phyloP scores from a whole-genome alignment of 2,113 vertebrate species.

The Malurus melanocephalus region DNA sequence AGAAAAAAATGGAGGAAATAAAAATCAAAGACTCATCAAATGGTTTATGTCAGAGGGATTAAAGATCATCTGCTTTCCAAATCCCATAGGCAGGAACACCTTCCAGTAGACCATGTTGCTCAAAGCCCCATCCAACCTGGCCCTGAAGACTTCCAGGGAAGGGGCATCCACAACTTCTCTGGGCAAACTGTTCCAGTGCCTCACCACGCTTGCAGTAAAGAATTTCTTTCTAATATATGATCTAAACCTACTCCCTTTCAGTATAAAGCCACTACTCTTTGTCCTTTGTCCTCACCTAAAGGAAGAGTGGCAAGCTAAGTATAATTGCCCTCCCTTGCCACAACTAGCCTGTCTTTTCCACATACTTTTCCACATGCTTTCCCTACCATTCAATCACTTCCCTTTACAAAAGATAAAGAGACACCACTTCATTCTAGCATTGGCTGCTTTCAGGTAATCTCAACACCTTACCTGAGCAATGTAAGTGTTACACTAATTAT shows the following conservation, averaged over 20 bases:
- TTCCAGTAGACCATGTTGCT: neutral
- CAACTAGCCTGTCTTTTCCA: neutral
- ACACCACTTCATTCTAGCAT: neutral
- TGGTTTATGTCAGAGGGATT: neutral
- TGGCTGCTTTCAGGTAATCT: neutral
- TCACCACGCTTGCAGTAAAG: neutral
- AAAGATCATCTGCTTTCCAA: neutral
- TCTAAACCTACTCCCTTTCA: neutral
- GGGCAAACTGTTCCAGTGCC: accelerated
- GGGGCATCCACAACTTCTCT: neutral
- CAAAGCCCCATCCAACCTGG: neutral
- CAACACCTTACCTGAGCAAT: neutral
- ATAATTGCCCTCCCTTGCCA: neutral
- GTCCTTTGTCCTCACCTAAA: neutral
- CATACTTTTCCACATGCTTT: neutral
- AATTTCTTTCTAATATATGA: neutral
- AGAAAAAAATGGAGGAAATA: neutral
- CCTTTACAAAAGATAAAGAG: neutral
- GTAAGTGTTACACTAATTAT: neutral
- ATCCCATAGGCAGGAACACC: neutral
- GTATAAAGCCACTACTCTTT: neutral
- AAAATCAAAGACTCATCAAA: neutral
- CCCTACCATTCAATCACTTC: neutral
- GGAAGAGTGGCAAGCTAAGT: neutral
- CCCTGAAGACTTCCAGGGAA: neutral